Percentiles rank a stretch among this genome's conserved stretches.
phyloP scores from a whole-genome alignment of 2,888 invertebrate species.

The Scaptomyza parva region DNA sequence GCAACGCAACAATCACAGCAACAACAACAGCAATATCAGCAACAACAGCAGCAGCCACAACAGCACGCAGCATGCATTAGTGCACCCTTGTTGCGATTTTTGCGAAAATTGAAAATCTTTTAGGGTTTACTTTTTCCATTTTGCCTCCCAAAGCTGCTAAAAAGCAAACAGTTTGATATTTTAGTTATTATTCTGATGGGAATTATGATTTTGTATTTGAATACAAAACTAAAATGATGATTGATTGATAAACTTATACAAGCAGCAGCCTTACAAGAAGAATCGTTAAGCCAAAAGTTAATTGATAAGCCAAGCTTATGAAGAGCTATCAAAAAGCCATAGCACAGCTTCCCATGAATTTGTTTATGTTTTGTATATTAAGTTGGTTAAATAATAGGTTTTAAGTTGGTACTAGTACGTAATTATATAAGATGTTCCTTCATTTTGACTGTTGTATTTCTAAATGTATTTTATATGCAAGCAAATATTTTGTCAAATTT shows the following conservation, averaged over 20 bases:
- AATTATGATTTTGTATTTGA: conserved; percentile 10
- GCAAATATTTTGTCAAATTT: conserved; percentile 54
- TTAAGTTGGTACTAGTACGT: conserved; percentile 51
- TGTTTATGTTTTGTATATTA: conserved; percentile 48
- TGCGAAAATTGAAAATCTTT: conserved; percentile 75
- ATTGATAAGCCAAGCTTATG: conserved; percentile 78
- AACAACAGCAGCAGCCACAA: conserved; percentile 18
- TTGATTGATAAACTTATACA: conserved; percentile 25
- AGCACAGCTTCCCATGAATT: conserved; percentile 73
- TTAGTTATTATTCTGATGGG: neutral
- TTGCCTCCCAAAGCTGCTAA: conserved; percentile 54
- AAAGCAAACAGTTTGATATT: conserved; percentile 16
- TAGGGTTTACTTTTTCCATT: conserved; percentile 45
- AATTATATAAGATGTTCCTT: conserved; percentile 57
- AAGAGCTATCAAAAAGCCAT: conserved; percentile 61
- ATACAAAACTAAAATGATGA: conserved; percentile 7
- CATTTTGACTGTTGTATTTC: conserved; percentile 67
- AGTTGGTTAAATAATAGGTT: conserved; percentile 28
- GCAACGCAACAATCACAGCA: conserved; percentile 48
- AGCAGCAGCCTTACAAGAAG: conserved; percentile 72
- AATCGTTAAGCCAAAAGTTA: conserved; percentile 76
- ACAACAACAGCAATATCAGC: conserved; percentile 40
- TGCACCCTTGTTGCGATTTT: conserved; percentile 66
- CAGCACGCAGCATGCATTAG: conserved; percentile 64
- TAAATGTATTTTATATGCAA: conserved; percentile 59